Percentiles rank a stretch among this genome's conserved stretches.
phyloP scores from a whole-genome alignment of 1,140 invertebrate species.

The Cotesia chilonis region DNA sequence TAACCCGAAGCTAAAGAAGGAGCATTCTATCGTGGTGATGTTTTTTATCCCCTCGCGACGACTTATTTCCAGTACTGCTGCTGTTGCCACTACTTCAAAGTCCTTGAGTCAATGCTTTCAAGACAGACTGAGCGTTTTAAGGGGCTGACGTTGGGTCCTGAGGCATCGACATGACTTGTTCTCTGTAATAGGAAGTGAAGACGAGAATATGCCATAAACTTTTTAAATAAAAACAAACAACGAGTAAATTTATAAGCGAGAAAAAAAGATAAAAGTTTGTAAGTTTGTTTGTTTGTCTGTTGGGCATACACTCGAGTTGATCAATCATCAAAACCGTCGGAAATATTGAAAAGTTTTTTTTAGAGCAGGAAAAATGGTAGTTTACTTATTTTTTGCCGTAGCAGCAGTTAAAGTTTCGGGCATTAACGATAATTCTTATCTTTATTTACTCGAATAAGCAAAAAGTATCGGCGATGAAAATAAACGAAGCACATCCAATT shows the following conservation, averaged over 20 bases:
- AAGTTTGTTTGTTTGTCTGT: too few species aligned
- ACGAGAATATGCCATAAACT: not conserved
- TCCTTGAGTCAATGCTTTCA: constrained; percentile 24
- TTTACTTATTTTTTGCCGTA: too few species aligned
- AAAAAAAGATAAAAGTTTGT: too few species aligned
- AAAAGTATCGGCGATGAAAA: constrained; percentile 27
- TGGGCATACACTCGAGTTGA: not conserved
- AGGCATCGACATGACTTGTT: constrained; percentile 24
- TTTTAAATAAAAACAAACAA: not conserved
- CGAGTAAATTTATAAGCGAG: not conserved
- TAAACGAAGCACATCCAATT: constrained; percentile 34
- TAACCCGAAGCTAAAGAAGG: constrained; percentile 19
- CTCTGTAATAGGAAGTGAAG: not conserved
- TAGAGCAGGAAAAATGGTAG: too few species aligned
- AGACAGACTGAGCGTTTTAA: constrained; percentile 13
- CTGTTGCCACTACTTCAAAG: constrained; percentile 12
- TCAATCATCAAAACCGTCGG: not conserved
- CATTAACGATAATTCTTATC: not conserved
- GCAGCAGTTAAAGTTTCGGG: not conserved
- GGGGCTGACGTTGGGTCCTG: not conserved
- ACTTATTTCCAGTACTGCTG: not conserved
- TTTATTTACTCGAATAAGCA: not conserved
- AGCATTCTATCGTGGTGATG: constrained; percentile 11
- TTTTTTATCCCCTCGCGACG: constrained; percentile 10
- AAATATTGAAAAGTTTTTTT: not conserved